Evolutionary conservation across 2,888 invertebrate genomes (phyloP).

Genomic region (Trisateles emortualis): DNA sequence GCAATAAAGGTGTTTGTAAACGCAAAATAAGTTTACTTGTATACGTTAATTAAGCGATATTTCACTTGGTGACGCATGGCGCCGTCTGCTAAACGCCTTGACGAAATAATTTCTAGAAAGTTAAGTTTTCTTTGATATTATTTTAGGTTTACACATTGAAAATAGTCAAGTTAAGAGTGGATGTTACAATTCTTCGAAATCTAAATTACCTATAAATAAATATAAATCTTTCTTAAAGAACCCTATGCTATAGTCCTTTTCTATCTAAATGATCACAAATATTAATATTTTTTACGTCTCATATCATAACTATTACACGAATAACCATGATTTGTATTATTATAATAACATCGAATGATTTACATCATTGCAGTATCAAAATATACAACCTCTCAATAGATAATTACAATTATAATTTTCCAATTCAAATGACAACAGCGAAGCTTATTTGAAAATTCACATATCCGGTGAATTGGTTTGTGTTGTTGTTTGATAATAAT

Average conservation of each 20-base stretch:
- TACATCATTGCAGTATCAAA: background rate
- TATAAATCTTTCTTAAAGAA: no score
- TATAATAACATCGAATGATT: no score
- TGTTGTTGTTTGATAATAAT: conserved; percentile 37
- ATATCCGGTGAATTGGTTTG: conserved; percentile 45
- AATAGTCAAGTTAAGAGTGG: background rate
- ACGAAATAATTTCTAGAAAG: conserved; percentile 68
- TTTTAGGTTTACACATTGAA: conserved; percentile 48
- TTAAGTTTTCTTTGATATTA: conserved; percentile 66
- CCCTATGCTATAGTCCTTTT: no score
- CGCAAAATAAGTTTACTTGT: conserved; percentile 47
- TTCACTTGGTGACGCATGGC: conserved; percentile 73
- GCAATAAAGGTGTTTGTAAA: conserved; percentile 42
- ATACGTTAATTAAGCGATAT: conserved; percentile 80
- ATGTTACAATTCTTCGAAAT: background rate
- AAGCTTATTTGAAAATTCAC: conserved; percentile 51
- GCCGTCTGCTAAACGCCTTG: conserved; percentile 77
- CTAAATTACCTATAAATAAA: background rate
- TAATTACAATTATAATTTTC: conserved; percentile 47
- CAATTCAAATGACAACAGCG: conserved; percentile 39
- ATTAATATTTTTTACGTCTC: no score
- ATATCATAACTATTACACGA: no score
- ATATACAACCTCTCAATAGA: conserved; percentile 16
- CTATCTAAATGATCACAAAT: no score
- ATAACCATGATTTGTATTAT: no score